Evolutionary conservation across 1,140 invertebrate species (phyloP), one percentile per base, ranked within the genome.

Genomic region (Penaeus japonicus): DNA sequence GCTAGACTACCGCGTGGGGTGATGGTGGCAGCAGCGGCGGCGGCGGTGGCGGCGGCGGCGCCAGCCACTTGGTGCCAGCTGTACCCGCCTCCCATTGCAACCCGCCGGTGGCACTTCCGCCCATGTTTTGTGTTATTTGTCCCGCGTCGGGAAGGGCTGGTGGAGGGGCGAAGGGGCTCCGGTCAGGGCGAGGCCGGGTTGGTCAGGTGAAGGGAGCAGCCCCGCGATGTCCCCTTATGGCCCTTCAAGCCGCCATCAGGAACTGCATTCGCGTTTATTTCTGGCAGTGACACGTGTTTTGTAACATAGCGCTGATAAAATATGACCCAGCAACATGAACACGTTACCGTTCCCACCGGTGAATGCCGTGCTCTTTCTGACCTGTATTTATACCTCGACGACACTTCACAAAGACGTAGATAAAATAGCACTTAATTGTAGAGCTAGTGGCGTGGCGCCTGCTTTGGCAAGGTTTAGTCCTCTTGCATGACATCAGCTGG

Each of bases 241-340:
- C 30, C 27, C 47, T 15, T 35, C 65, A 65, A 39, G 53, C 77
- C 62, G 4, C 27, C 32, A 30, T 30, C 65, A 2, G 47, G 22
- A 88, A 88, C 80, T 88, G 87, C 87, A 88, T 83, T 35, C 87
- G 39, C 57, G 87, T 82, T 84, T 88, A 88, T 88, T 88, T 88
- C 87, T 55, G 87, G 53, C 47, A 30, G 54, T 65, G 79, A 75
- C 87, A 83, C 87, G 87, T 88, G 87, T 88, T 88, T 88, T 88
- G 54, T 84, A 84, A n/a, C 22, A 3, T 88, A 77, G 70, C 79
- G 24, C n/a, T 30, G 47, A 47, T 17, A 30, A 80, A 62, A 47
- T 73, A 27, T 70, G n/a, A 20, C 17, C n/a, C 2, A 65, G 15
- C 22, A 35, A 12, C 18, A 57, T 15, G 47, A 39, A 4, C 27